These are phyloP conservation scores for Halcyon senegalensis DNA, from an alignment of 2,113 vertebrate species.

Conservation along the genomic window DNA sequence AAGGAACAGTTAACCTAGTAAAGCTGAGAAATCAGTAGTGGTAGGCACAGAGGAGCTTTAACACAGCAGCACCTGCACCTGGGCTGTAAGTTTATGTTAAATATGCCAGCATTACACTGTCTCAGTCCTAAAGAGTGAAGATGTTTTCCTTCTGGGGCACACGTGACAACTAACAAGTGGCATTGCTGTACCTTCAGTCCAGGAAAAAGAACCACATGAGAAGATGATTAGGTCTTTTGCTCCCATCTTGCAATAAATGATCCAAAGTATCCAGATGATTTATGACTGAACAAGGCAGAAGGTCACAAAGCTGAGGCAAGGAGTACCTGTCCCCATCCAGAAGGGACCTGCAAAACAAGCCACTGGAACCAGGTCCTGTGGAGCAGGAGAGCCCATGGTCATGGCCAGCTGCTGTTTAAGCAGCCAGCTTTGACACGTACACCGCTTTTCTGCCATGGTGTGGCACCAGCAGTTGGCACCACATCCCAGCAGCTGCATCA, in stretches of 20 bases:
- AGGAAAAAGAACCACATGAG: neutral
- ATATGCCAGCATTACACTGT: neutral
- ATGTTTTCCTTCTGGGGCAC: neutral
- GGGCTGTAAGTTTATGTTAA: neutral
- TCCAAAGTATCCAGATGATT: neutral
- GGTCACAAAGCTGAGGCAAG: neutral
- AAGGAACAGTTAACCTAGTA: neutral
- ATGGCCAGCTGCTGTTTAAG: neutral
- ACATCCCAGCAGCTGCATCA: neutral
- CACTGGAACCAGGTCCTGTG: fast-evolving
- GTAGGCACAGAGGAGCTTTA: neutral
- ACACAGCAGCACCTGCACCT: neutral
- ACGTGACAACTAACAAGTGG: neutral
- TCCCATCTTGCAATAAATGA: neutral
- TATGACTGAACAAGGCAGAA: neutral
- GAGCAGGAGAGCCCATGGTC: fast-evolving
- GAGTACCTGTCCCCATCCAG: neutral
- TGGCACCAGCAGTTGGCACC: neutral
- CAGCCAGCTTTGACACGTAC: fast-evolving
- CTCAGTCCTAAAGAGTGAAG: neutral
- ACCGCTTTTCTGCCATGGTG: fast-evolving
- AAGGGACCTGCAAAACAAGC: neutral
- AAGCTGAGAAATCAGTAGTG: neutral
- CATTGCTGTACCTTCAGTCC: neutral
- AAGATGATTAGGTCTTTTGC: neutral